phyloP scores from a whole-genome alignment of 2,113 vertebrate genomes.

The Phalacrocorax brasilianus region DNA sequence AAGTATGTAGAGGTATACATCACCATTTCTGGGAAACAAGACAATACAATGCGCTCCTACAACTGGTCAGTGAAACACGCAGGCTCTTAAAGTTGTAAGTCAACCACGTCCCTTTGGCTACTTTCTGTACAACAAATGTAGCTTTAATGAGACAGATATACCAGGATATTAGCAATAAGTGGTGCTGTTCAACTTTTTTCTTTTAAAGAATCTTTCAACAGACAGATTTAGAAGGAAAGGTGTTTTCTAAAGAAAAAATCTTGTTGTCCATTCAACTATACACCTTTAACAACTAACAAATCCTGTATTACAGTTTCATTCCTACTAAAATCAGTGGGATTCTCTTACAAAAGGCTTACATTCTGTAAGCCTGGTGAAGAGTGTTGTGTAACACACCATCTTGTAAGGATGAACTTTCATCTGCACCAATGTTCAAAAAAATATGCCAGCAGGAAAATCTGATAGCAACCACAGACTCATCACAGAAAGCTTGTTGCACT shows the following conservation, averaged over 20 bases:
- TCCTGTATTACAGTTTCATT: neutral
- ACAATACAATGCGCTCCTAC: neutral
- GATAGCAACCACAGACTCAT: neutral
- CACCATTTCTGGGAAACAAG: neutral
- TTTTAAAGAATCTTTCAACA: neutral
- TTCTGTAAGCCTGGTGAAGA: neutral
- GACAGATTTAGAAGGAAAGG: neutral
- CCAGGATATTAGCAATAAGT: neutral
- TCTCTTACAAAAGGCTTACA: neutral
- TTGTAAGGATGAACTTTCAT: neutral
- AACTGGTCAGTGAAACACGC: neutral
- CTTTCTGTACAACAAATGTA: neutral
- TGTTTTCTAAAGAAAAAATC: neutral
- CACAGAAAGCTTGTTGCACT: neutral
- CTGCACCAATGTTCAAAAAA: neutral
- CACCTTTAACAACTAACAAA: neutral
- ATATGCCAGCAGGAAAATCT: neutral
- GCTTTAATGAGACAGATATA: neutral
- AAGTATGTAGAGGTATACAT: neutral
- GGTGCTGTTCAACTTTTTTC: neutral
- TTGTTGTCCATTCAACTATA: neutral
- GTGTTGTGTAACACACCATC: neutral
- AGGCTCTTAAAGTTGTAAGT: neutral
- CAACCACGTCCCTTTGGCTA: neutral
- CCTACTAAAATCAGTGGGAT: neutral